Conservation (phyloP, 2,888 invertebrate genomes). For the Andrena marginata region DNA sequence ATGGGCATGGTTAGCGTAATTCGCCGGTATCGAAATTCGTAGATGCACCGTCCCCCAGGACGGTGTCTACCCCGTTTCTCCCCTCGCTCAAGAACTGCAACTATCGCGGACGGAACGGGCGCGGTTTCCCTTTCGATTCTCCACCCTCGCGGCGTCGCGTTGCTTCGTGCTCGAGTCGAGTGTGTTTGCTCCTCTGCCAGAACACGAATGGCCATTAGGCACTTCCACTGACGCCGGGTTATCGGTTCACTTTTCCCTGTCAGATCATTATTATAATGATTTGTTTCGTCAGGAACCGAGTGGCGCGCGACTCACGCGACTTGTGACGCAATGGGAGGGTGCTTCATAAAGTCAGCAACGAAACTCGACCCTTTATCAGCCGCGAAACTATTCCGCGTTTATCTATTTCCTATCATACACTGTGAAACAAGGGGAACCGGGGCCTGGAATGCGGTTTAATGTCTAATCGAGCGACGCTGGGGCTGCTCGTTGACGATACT, state of each 20-base stretch:
- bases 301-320: background rate
- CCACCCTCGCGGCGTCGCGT: constrained; percentile 8
- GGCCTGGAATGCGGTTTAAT: constrained; percentile 14
- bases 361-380: no score
- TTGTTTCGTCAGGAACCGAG: background rate
- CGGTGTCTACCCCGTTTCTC: constrained; percentile 20
- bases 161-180: background rate
- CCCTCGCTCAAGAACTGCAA: constrained; percentile 11
- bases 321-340: background rate
- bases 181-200: constrained; percentile 4
- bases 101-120: constrained; percentile 15
- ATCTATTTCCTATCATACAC: background rate
- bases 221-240: background rate
- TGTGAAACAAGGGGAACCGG: background rate
- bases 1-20: constrained; percentile 63
- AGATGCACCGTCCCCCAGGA: constrained; percentile 41
- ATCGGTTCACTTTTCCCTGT: background rate
- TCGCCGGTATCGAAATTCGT: constrained; percentile 67
- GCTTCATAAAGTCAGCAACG: no score
- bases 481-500: constrained; percentile 34
- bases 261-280: background rate
- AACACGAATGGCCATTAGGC: constrained; percentile 8
- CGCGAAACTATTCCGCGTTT: background rate
- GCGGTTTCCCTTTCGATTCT: constrained; percentile 34
- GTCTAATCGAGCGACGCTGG: constrained; percentile 16